Percentiles rank a stretch among this genome's conserved stretches.
phyloP scores from a whole-genome alignment of 2,888 invertebrate species.

The Poecilobothrus nobilitatus region DNA sequence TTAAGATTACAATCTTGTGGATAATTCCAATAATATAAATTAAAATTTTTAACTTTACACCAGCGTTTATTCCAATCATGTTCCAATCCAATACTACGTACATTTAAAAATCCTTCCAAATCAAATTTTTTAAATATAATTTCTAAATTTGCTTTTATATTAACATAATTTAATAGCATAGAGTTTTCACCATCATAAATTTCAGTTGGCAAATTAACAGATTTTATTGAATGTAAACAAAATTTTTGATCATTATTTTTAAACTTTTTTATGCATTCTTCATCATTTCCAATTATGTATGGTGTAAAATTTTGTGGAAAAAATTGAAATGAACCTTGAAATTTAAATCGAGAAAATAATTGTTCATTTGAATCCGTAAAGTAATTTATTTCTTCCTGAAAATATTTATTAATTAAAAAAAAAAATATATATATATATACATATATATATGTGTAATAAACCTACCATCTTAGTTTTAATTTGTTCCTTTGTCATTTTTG shows the following conservation, averaged over 20 bases:
- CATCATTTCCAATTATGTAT: conserved; percentile 25
- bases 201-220: conserved; percentile 21
- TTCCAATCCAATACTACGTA: conserved; percentile 42
- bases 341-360: conserved; percentile 37
- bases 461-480: not conserved
- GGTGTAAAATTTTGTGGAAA: conserved; percentile 32
- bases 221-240: conserved; percentile 31
- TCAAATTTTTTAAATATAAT: conserved; percentile 28
- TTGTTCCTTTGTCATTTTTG: conserved; percentile 22
- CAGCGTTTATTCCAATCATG: conserved; percentile 50
- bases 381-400: conserved; percentile 2
- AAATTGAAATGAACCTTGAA: conserved; percentile 36
- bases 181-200: not conserved
- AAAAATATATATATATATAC: not conserved
- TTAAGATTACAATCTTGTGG: conserved; percentile 42
- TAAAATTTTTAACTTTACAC: conserved; percentile 46
- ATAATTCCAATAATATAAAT: conserved; percentile 47
- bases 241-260: conserved; percentile 24
- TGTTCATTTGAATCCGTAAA: conserved; percentile 23
- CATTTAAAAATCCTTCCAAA: conserved; percentile 46
- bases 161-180: not conserved
- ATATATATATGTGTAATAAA: not conserved
- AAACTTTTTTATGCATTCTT: conserved; percentile 8
- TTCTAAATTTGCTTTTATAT: conserved; percentile 16
- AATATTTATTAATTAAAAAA: conserved; percentile 8